phyloP scores from a whole-genome alignment of 1,140 invertebrate genomes.

The Armadillidium nasatum region DNA sequence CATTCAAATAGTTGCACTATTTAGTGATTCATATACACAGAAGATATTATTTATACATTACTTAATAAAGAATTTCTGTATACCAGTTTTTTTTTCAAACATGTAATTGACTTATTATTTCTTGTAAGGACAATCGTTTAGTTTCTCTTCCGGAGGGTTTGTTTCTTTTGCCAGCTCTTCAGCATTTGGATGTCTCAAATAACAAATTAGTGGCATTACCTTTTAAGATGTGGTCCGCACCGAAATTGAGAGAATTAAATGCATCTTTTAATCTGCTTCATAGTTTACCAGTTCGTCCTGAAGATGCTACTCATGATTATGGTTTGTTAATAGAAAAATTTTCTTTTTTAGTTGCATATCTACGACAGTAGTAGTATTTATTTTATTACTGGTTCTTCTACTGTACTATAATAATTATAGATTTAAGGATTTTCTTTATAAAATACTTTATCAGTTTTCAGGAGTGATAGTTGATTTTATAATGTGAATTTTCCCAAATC shows the following conservation, averaged over 20 bases:
- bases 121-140: slow-evolving; percentile 73
- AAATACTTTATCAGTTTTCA: too few relatives aligned
- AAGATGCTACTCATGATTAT: slow-evolving; percentile 28
- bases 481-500: too few relatives aligned
- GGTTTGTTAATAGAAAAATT: neutral
- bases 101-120: too few relatives aligned
- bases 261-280: slow-evolving; percentile 82
- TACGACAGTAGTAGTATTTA: too few relatives aligned
- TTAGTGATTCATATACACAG: too few relatives aligned
- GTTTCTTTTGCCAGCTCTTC: slow-evolving; percentile 71
- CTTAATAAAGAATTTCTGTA: neutral
- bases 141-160: slow-evolving; percentile 71
- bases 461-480: too few relatives aligned
- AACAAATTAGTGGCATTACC: slow-evolving; percentile 87
- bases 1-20: too few relatives aligned
- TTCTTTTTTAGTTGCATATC: too few relatives aligned
- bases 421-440: too few relatives aligned
- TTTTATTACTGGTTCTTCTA: too few relatives aligned
- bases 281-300: slow-evolving; percentile 61
- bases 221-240: slow-evolving; percentile 81
- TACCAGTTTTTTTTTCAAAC: neutral
- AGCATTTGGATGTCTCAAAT: slow-evolving; percentile 82
- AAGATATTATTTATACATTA: neutral
- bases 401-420: too few relatives aligned
- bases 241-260: slow-evolving; percentile 83